A percentile compares a stretch with the other conserved stretches of the same genome.
Evolutionary conservation across 2,113 vertebrate genomes (phyloP).

Genomic region (Falco punctatus): DNA sequence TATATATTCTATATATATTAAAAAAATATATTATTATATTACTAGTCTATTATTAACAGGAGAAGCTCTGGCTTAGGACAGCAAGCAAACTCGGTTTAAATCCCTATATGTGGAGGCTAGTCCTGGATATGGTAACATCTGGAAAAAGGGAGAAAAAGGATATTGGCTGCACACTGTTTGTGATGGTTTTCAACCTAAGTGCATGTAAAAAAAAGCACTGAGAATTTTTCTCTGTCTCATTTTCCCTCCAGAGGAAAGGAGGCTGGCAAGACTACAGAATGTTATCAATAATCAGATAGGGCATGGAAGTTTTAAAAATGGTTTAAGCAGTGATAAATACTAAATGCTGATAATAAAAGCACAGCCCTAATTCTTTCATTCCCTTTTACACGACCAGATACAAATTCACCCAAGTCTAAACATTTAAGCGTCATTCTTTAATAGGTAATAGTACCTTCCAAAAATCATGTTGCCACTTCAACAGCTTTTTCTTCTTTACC

Average conservation of each 20-base stretch:
- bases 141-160: not conserved
- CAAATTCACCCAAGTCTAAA: not conserved
- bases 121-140: not conserved
- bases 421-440: not conserved
- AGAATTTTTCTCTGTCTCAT: not conserved
- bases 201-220: not conserved
- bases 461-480: not conserved
- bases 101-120: not conserved
- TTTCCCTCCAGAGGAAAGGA: not conserved
- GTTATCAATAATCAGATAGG: not conserved
- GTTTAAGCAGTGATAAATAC: not conserved
- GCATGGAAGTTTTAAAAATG: not conserved
- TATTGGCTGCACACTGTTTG: not conserved
- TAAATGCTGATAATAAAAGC: not conserved
- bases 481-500: not conserved
- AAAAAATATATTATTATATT: no score
- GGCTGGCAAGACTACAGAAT: not conserved
- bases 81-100: not conserved
- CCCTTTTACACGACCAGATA: not conserved
- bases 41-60: no score
- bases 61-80: not conserved
- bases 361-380: not conserved
- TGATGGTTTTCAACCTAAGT: not conserved
- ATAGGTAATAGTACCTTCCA: not conserved
- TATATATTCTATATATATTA: no score